Evolutionary conservation across 2,888 invertebrate species (phyloP).

Genomic region (Noctua janthina): DNA sequence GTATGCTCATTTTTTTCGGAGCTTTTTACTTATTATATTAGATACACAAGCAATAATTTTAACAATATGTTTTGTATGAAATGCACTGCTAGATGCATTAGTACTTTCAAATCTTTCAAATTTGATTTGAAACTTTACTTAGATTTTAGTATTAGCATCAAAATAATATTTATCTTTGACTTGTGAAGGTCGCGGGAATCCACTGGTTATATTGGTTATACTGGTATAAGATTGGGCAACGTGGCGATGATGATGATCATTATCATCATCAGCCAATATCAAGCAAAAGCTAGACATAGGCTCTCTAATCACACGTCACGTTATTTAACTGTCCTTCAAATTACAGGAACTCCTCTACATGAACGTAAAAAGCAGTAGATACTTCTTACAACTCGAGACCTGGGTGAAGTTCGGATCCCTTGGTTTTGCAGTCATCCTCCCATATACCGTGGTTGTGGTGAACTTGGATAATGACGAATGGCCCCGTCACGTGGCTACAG

Average conservation of each 20-base stretch:
- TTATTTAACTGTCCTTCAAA: not conserved
- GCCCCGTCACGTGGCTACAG: slow-evolving; percentile 88
- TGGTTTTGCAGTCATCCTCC: slow-evolving; percentile 83
- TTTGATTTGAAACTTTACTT: too few relatives aligned
- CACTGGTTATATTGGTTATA: not conserved
- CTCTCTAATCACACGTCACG: too few relatives aligned
- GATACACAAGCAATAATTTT: not conserved
- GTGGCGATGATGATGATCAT: not conserved
- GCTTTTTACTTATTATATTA: not conserved
- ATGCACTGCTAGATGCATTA: not conserved
- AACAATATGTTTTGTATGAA: too few relatives aligned
- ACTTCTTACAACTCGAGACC: slow-evolving; percentile 89
- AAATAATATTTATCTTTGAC: not conserved
- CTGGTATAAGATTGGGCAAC: not conserved
- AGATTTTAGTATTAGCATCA: too few relatives aligned
- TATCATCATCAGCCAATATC: not conserved
- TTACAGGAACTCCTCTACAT: slow-evolving; percentile 89
- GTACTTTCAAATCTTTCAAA: not conserved
- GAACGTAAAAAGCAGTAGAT: slow-evolving; percentile 85
- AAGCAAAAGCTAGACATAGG: too few relatives aligned
- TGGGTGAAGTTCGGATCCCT: slow-evolving; percentile 90
- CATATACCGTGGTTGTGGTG: slow-evolving; percentile 77
- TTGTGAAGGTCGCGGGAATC: not conserved
- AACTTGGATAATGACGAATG: slow-evolving; percentile 76
- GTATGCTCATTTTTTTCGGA: too few relatives aligned